phyloP scores from a whole-genome alignment of 2,113 vertebrate species.

The Alces alces region DNA sequence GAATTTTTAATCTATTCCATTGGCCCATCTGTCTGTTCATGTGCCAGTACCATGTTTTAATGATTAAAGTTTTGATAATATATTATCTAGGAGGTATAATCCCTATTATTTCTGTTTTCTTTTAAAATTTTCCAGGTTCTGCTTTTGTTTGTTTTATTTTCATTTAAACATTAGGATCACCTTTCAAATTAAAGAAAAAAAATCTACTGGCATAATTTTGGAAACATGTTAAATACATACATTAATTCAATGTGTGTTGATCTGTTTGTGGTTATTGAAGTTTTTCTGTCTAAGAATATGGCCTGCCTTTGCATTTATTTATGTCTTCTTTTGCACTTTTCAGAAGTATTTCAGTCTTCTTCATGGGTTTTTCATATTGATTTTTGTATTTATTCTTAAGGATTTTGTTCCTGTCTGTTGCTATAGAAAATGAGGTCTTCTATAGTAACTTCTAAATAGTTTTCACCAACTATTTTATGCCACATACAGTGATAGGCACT shows the following conservation, averaged over 20 bases:
- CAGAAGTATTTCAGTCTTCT: not conserved
- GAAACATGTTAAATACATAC: not conserved
- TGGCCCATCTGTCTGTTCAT: not conserved
- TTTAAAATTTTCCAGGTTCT: not conserved
- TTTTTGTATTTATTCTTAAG: not conserved
- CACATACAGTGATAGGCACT: not conserved
- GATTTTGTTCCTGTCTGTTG: not conserved
- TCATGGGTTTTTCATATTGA: not conserved
- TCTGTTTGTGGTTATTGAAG: not conserved
- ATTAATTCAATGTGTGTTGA: not conserved
- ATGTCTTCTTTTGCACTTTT: not conserved
- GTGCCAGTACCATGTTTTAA: not conserved
- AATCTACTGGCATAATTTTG: not conserved
- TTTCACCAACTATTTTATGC: not conserved
- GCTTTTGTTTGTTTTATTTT: not conserved
- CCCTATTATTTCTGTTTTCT: not conserved
- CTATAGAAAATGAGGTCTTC: not conserved
- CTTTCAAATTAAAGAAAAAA: not conserved
- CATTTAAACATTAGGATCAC: not conserved
- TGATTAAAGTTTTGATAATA: not conserved
- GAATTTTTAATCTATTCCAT: not conserved
- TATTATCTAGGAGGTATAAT: not conserved
- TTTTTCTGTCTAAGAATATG: not conserved
- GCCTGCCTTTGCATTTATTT: not conserved
- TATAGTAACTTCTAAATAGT: not conserved